Evolutionary conservation across 2,797 vertebrate genomes (phyloP), one percentile per base, ranked within the genome.

Genomic region (Mycteria americana): DNA sequence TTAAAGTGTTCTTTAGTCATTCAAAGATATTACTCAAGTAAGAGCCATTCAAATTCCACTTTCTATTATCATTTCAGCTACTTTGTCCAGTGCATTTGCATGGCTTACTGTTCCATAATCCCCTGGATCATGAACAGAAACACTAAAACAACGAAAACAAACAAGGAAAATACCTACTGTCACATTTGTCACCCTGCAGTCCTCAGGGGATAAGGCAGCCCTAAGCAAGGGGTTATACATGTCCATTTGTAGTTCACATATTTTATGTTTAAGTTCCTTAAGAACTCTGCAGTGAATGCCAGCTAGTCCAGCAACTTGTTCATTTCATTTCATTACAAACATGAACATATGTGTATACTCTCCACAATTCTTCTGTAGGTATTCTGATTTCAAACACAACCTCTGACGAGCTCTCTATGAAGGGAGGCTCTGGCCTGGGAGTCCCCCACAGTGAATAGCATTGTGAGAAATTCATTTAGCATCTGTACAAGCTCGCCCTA

Each of bases 271-370:
- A 37, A 59, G 21, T 28, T 70, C 25, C 51, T 85, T 25, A 45
- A 39, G 50, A 82, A 51, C 8, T 27, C 83, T 35, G n/a, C 51
- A 70, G 10, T 51, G 63, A 70, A 87, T 30, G 5, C 6, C 18
- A 69, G 28, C 24, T 45, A 62, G 35, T 30, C 48, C 43, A 74
- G 35, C 11, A 81, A 76, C 6, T 46, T 56, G 11, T 8, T 83
- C 10, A 6, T 19, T 46, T 62, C 18, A 28, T 21, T 63, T 76
- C 60, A 41, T 67, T 45, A 25, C 33, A 31, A 37, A 60, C 30
- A 46, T 6, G 7, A 64, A 50, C 2, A 1, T 37, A 51, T 9
- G 27, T 30, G 8, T 59, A 57, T 10, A 51, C 0, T 3, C 28
- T 39, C 41, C 48, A 48, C 25, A 24, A 5, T 31, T 46, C 35